These are phyloP conservation scores for Mobula birostris DNA, from an alignment of 2,113 vertebrate species.

Conservation along the genomic window DNA sequence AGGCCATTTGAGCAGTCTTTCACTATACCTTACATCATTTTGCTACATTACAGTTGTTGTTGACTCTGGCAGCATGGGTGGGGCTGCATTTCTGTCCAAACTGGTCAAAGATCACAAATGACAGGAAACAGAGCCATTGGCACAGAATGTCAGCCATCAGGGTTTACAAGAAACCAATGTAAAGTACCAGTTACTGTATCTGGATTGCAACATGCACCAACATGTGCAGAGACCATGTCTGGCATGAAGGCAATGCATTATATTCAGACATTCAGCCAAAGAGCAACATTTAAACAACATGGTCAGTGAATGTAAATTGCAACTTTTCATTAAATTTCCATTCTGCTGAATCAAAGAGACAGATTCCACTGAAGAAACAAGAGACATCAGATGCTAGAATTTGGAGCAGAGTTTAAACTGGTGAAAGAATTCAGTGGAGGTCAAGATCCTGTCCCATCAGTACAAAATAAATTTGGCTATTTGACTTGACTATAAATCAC, in stretches of 20 bases:
- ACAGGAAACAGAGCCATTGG: not conserved
- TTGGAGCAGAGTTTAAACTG: too few species aligned
- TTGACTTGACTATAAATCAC: not conserved
- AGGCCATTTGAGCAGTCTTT: not conserved
- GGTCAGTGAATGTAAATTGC: not conserved
- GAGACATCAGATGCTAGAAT: too few species aligned
- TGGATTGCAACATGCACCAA: not conserved
- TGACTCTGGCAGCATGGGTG: not conserved
- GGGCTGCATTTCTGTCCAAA: not conserved
- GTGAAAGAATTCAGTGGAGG: too few species aligned
- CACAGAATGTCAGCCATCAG: not conserved
- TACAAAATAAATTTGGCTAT: too few species aligned
- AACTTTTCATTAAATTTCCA: not conserved
- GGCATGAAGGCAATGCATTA: not conserved
- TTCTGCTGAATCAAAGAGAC: not conserved
- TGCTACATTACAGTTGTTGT: too few species aligned
- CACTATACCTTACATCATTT: not conserved
- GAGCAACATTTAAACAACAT: not conserved
- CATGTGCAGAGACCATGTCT: not conserved
- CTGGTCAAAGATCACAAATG: not conserved
- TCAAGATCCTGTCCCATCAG: too few species aligned
- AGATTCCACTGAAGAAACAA: too few species aligned
- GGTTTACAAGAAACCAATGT: not conserved
- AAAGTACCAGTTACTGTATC: not conserved
- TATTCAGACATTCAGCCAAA: not conserved